Evolutionary conservation across 2,888 invertebrate species (phyloP), one percentile per base, ranked within the genome.

Genomic region (Aspidiotus destructor): DNA sequence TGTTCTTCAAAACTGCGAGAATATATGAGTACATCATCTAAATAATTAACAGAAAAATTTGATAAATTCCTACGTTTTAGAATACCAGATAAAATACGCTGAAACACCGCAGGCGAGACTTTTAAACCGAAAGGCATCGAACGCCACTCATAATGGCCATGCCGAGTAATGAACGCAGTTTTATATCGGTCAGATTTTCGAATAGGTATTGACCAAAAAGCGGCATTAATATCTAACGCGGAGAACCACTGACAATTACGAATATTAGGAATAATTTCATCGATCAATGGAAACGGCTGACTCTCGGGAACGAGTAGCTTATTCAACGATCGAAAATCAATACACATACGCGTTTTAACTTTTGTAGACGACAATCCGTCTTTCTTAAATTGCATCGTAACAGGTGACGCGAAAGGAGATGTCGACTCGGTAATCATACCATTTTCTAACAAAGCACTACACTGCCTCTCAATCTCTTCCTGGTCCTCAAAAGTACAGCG

Each of bases 211-310:
- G 75, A 75, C 76, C 76, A 77, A 72, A 77, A 77, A 41, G 76
- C 76, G 9, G 75, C 76, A 70, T 76, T 77, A 64, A 76, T 74
- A 55, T 77, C 76, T 0, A 77, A 57, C 15, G 73, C 75, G 15
- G 75, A 69, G 68, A 75, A 76, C 71, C 70, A 75, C 57, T 73
- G 73, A 61, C 75, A 76, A 64, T 76, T 73, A 75, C 75, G 64
- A 74, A 3, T 48, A 13, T 6, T 2, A 2, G 41, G 11, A 28
- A 64, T 28, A n/a, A 64, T n/a, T 28, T 64, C 55, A 6, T 64
- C 55, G 41, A 67, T 67, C 9, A 58, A 55, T 28, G 67, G 67
- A 44, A 67, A 58, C 9, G 44, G 67, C 41, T 67, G 67, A 8
- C 58, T 67, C 55, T 67, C 9, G 67, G n/a, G 58, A 44, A 58